Conservation (phyloP, 2,113 vertebrate genomes). For the Heterotilapia buettikoferi region DNA sequence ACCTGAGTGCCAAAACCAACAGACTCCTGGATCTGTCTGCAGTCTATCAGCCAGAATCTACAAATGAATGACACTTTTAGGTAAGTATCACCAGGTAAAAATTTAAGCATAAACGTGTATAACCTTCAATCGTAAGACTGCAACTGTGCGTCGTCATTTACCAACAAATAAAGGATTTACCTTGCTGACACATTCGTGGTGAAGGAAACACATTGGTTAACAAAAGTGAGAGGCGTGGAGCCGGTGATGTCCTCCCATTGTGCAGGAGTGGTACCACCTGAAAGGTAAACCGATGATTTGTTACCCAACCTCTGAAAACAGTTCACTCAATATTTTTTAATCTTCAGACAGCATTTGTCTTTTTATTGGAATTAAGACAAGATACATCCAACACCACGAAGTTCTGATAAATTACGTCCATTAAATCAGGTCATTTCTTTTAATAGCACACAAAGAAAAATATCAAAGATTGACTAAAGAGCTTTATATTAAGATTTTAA, state of each 20-base stretch:
- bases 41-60: conserved; percentile 98
- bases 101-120: not conserved
- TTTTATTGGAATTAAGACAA: not conserved
- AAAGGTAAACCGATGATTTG: conserved; percentile 18
- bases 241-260: conserved; percentile 99
- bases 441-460: not conserved
- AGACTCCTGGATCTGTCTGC: conserved; percentile 92
- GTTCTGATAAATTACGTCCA: not conserved
- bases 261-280: conserved; percentile 95
- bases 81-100: not conserved
- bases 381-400: not conserved
- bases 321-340: not conserved
- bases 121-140: not conserved
- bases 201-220: conserved; percentile 98
- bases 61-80: not conserved
- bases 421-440: not conserved
- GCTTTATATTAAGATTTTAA: not conserved
- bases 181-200: conserved; percentile 98
- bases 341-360: not conserved
- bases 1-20: conserved; percentile 91
- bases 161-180: conserved; percentile 56
- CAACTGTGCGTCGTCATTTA: not conserved
- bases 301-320: not conserved
- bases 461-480: not conserved
- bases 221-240: conserved; percentile 92